A percentile compares a stretch with the other conserved stretches of the same genome.
Evolutionary conservation across 2,888 invertebrate genomes (phyloP).

Genomic region (Pteria penguin): DNA sequence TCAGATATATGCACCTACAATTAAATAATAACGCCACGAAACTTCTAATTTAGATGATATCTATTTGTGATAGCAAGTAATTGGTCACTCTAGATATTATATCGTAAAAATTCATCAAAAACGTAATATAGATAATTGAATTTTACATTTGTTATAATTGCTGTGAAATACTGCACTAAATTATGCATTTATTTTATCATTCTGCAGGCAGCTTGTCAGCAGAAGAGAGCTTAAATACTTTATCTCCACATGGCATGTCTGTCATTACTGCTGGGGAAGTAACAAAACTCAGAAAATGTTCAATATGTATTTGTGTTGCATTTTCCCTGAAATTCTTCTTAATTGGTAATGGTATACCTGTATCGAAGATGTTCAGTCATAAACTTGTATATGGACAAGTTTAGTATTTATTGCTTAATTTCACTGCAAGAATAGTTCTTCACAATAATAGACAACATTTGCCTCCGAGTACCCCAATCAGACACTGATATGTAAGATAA

Average conservation of each 20-base stretch:
- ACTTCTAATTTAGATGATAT: no score
- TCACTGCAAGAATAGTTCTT: neutral
- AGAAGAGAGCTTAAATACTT: neutral
- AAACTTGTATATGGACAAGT: neutral
- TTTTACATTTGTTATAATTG: no score
- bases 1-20: no score
- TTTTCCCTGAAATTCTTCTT: neutral
- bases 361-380: neutral
- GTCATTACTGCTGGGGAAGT: constrained; percentile 12
- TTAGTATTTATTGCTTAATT: neutral
- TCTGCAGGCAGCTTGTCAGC: neutral
- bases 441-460: constrained; percentile 2
- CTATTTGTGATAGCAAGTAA: no score
- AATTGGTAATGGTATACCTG: constrained; percentile 1
- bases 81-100: no score
- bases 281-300: constrained; percentile 10
- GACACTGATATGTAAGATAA: neutral
- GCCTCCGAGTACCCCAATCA: constrained; percentile 13
- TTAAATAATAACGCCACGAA: no score
- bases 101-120: no score
- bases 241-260: constrained; percentile 8
- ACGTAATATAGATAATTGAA: no score
- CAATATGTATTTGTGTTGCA: constrained; percentile 1
- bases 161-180: no score
- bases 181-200: no score